phyloP scores from a whole-genome alignment of 2,113 vertebrate genomes.

The Melanotaenia duboulayi region DNA sequence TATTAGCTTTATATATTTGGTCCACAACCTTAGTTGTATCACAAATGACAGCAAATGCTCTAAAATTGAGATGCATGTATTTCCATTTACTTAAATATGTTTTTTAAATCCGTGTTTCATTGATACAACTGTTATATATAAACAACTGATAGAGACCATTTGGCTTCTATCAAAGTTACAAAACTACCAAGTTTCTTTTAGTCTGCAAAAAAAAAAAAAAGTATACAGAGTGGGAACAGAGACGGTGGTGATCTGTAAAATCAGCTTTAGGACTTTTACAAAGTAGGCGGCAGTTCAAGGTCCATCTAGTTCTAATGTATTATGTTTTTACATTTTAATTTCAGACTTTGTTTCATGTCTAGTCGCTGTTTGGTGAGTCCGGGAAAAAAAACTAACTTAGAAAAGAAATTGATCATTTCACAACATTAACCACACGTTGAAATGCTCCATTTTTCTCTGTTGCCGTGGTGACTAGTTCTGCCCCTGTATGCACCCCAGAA shows the following conservation, averaged over 20 bases:
- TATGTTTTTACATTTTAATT: conserved; percentile 2
- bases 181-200: too few relatives aligned
- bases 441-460: neutral
- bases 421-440: neutral
- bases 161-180: too few relatives aligned
- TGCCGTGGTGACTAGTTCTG: neutral
- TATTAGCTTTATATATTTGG: too few relatives aligned
- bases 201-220: neutral
- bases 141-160: too few relatives aligned
- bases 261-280: neutral
- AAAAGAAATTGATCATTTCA: neutral
- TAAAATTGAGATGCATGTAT: too few relatives aligned
- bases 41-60: too few relatives aligned
- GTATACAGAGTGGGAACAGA: neutral
- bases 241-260: neutral
- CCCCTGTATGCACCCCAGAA: neutral
- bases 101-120: too few relatives aligned
- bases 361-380: neutral
- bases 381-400: neutral
- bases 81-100: too few relatives aligned
- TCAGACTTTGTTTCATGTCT: neutral
- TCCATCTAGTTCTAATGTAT: neutral
- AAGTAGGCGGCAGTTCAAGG: neutral
- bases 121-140: too few relatives aligned
- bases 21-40: too few relatives aligned